Evolutionary conservation across 2,113 vertebrate species (phyloP).

Genomic region (Coracopsis vasa): DNA sequence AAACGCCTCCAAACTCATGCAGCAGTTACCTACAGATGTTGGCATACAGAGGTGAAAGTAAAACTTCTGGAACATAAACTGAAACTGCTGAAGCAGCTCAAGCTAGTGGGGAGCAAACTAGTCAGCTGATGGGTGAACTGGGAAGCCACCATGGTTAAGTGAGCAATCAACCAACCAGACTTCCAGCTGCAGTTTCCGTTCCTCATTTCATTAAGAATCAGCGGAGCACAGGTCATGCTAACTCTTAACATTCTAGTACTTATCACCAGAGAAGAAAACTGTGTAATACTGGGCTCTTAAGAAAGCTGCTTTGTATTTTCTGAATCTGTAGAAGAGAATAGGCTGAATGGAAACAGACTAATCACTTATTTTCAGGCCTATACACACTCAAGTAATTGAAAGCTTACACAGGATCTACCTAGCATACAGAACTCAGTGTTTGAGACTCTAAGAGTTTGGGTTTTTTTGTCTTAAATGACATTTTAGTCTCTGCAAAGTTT

Average conservation of each 20-base stretch:
- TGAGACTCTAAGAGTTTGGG: not conserved
- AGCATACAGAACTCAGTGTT: not conserved
- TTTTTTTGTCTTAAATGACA: not conserved
- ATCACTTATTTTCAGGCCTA: not conserved
- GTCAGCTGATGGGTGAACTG: not conserved
- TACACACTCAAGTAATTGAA: not conserved
- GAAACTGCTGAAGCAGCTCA: not conserved
- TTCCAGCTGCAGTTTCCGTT: not conserved
- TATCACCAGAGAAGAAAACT: not conserved
- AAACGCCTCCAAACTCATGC: not conserved
- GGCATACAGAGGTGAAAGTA: accelerated
- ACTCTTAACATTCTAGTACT: not conserved
- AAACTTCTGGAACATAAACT: not conserved
- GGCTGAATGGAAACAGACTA: not conserved
- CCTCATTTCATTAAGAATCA: not conserved
- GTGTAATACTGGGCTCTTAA: not conserved
- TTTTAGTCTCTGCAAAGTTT: not conserved
- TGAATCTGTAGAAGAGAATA: not conserved
- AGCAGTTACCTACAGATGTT: not conserved
- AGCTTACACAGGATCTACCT: not conserved
- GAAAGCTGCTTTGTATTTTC: not conserved
- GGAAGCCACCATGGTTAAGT: not conserved
- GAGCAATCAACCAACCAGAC: not conserved
- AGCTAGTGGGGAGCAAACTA: not conserved
- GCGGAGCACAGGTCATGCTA: not conserved